Percentiles rank a stretch among this genome's conserved stretches.
Conservation (phyloP, 2,888 invertebrate species). For the Andrena haemorrhoa region DNA sequence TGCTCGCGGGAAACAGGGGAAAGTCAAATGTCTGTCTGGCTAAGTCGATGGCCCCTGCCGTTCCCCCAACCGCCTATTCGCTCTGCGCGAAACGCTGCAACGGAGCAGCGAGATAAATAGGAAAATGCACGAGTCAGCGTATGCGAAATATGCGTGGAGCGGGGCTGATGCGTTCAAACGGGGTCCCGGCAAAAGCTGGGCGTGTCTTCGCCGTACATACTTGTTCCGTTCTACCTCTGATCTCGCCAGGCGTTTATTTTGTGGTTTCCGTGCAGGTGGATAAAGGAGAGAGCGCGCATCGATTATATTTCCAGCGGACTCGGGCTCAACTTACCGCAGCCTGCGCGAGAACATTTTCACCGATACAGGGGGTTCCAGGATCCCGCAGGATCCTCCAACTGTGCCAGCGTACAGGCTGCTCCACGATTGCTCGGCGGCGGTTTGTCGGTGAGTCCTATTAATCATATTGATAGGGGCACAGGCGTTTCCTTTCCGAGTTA, state of each 20-base stretch:
- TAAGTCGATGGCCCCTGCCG: constrained; percentile 42
- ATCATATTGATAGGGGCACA: too few relatives aligned
- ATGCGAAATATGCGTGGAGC: constrained; percentile 59
- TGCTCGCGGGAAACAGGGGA: constrained; percentile 14
- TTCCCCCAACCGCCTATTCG: neutral
- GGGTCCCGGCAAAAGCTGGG: constrained; percentile 30
- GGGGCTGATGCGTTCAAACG: constrained; percentile 56
- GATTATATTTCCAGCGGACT: constrained; percentile 25
- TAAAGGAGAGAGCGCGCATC: neutral
- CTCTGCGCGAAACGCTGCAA: neutral
- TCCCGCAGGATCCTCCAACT: neutral
- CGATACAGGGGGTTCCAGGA: neutral
- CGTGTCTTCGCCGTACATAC: constrained; percentile 16
- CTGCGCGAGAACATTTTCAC: neutral
- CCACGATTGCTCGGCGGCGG: too few relatives aligned
- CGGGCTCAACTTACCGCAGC: neutral
- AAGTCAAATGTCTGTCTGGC: constrained; percentile 57
- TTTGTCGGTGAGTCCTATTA: too few relatives aligned
- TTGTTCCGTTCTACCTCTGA: constrained; percentile 27
- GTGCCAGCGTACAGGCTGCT: neutral
- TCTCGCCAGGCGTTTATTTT: constrained; percentile 49
- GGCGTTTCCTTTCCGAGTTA: neutral
- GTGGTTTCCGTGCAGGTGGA: constrained; percentile 22
- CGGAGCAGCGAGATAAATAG: constrained; percentile 54
- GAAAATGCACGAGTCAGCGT: constrained; percentile 66